Conservation (phyloP, 2,113 vertebrate species). For the Etia nguti region DNA sequence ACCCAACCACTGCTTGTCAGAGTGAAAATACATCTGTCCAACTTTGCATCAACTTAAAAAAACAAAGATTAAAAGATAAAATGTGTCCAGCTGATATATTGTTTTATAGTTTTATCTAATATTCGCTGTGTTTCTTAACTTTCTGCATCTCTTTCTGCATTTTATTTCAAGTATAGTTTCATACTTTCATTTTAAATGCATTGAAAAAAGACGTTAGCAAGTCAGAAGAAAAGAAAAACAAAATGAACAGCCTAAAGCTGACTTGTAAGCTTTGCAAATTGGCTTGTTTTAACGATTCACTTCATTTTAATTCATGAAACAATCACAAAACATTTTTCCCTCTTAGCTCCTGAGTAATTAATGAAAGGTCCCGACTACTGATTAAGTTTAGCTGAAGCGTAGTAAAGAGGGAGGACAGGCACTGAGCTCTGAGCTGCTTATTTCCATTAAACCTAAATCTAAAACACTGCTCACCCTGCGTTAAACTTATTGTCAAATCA, state of each 20-base stretch:
- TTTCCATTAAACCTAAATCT: conserved; percentile 25
- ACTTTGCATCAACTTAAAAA: not conserved
- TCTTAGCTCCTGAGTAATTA: conserved; percentile 35
- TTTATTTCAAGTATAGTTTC: not conserved
- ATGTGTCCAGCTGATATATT: not conserved
- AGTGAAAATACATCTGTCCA: not conserved
- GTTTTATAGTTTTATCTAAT: not conserved
- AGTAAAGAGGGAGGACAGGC: conserved; percentile 31
- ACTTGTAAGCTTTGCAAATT: conserved; percentile 8
- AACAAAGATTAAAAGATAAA: not conserved
- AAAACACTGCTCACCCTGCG: conserved; percentile 6
- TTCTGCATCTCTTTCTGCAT: not conserved
- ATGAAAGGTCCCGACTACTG: conserved; percentile 13
- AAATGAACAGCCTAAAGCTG: not conserved
- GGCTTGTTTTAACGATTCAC: conserved; percentile 31
- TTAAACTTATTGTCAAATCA: conserved; percentile 25
- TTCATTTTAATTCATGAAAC: conserved; percentile 42
- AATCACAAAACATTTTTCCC: conserved; percentile 13
- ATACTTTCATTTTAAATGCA: not conserved
- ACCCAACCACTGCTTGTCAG: not conserved
- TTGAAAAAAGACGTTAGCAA: not conserved
- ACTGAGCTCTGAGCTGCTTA: conserved; percentile 17
- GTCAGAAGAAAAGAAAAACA: not conserved
- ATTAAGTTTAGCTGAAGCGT: conserved; percentile 47
- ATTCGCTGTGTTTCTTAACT: not conserved